phyloP scores from a whole-genome alignment of 2,113 vertebrate species.

The Phrynosoma blainvillii region DNA sequence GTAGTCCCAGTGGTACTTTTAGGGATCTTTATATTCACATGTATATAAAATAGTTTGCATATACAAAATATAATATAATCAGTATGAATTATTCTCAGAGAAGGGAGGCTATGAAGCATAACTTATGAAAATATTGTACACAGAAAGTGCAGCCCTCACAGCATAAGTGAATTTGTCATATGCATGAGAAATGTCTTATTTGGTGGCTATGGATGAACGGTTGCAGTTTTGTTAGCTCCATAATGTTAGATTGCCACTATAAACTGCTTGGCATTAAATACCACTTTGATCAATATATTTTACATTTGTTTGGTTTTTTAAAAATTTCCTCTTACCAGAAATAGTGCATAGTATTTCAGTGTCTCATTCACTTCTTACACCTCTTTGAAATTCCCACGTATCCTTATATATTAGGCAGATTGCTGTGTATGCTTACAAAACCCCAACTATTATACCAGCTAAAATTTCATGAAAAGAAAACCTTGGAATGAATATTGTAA shows the following conservation, averaged over 20 bases:
- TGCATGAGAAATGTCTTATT: constrained; percentile 67
- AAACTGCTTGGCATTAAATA: constrained; percentile 56
- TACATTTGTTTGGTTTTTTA: constrained; percentile 9
- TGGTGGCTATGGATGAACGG: constrained; percentile 65
- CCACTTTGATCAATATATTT: constrained; percentile 59
- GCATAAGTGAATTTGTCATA: constrained; percentile 55
- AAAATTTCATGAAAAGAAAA: background rate
- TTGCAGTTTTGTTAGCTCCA: constrained; percentile 55
- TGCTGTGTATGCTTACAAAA: too few relatives aligned
- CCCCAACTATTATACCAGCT: background rate
- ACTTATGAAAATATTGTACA: constrained; percentile 60
- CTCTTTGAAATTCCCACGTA: too few relatives aligned
- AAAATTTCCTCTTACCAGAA: constrained; percentile 3
- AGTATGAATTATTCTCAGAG: constrained; percentile 65
- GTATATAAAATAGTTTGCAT: constrained; percentile 70
- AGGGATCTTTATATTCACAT: constrained; percentile 70
- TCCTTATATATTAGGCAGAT: too few relatives aligned
- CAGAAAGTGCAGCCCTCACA: constrained; percentile 60
- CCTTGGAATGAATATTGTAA: background rate
- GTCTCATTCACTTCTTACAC: background rate
- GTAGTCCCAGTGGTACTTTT: constrained; percentile 66
- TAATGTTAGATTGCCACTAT: constrained; percentile 67
- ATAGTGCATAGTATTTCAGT: background rate
- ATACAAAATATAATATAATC: constrained; percentile 68
- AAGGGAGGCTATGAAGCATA: constrained; percentile 58